Evolutionary conservation across 2,113 vertebrate species (phyloP), one percentile per base, ranked within the genome.

Genomic region (Pituophis catenifer): DNA sequence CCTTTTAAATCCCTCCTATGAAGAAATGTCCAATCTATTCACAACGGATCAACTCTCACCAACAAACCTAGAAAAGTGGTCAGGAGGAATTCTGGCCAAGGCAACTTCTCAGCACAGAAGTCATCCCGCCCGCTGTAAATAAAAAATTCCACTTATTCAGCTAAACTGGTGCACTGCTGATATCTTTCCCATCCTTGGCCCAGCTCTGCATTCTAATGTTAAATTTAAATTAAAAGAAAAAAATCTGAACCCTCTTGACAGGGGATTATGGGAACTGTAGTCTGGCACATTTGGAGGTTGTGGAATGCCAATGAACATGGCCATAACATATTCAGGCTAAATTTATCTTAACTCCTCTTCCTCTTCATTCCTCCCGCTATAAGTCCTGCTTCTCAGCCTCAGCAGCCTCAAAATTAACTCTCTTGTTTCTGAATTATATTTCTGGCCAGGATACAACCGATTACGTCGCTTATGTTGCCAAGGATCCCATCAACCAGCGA

Each of bases 401-500:
- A 89, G 12, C 24, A 3, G 23, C 24, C 33, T 21, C 17, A 21
- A n/a, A 1, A 11, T 11, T 59, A 11, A 29, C 44, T 89, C 26
- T 8, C 3, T 33, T 15, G 57, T 8, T 59, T 15, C 92, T 57
- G 38, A 10, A 24, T 91, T 92, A 15, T 50, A 11, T 87, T 50
- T 26, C 15, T 0, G 19, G 95, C 93, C 96, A 99, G 99, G 99
- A 99, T 94, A 99, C 98, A 81, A 98, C 96, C 0, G 98, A 98
- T 86, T 98, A 98, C 0, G 98, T 98, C 1, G 98, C 98, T 33
- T 98, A 98, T 0, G 98, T 98, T 0, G 98, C 98, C 91, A 98
- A 98, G 96, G 98, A 98, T 92, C 98, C 98, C 92, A 97, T 98
- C 92, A 98, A 98, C 93, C 98, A 98, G 94, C 97, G 98, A 98